Percentiles rank a stretch among this genome's conserved stretches.
Evolutionary conservation across 2,797 vertebrate genomes (phyloP).

Genomic region (Tenualosa thibaudeaui): DNA sequence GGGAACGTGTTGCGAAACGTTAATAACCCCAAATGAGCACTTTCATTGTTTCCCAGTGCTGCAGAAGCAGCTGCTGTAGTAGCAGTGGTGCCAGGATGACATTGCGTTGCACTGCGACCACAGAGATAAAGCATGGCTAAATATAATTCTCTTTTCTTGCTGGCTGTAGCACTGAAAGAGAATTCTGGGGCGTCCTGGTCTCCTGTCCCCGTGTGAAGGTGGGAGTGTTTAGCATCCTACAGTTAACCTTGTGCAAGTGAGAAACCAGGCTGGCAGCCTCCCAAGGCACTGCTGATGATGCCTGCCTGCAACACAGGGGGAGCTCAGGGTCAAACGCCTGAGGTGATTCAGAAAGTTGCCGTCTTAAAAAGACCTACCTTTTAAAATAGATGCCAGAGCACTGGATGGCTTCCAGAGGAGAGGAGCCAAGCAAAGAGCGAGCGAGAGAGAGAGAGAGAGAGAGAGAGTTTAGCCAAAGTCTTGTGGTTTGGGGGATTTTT

Average conservation of each 20-base stretch:
- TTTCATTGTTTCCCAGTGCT: conserved; percentile 6
- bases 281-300: conserved; percentile 10
- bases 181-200: conserved; percentile 5
- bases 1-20: conserved; percentile 3
- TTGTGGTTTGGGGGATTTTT: background rate
- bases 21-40: conserved; percentile 25
- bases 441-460: background rate
- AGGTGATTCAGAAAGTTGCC: background rate
- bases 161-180: background rate
- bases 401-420: background rate
- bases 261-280: conserved; percentile 26
- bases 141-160: background rate
- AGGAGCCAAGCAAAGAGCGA: background rate
- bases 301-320: background rate
- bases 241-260: conserved; percentile 43
- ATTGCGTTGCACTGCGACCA: background rate
- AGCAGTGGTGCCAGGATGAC: background rate
- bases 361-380: conserved; percentile 3
- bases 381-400: background rate
- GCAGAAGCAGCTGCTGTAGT: background rate
- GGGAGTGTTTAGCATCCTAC: conserved; percentile 32
- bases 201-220: background rate
- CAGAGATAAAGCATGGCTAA: background rate
- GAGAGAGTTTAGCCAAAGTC: background rate
- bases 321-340: conserved; percentile 2